These are phyloP conservation scores for Hydrophis major DNA, from an alignment of 2,797 vertebrate genomes.

Conservation along the genomic window DNA sequence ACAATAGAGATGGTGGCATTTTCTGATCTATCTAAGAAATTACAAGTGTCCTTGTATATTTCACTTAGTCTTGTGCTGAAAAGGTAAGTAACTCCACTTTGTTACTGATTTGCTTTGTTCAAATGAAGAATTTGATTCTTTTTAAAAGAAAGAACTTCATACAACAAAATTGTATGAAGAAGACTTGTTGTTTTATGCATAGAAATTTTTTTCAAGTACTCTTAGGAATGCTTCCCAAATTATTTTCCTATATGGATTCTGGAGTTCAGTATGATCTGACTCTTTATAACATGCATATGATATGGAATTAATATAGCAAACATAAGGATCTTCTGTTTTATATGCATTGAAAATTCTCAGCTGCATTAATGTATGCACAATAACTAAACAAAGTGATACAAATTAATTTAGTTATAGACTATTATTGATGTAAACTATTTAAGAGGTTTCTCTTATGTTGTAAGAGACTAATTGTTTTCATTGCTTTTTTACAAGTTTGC, in stretches of 20 bases:
- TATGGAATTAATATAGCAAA: background rate
- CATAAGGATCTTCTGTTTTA: background rate
- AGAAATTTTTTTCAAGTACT: background rate
- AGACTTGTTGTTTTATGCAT: background rate
- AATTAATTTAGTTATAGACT: background rate
- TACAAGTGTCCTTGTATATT: background rate
- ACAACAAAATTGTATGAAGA: background rate
- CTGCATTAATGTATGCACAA: background rate
- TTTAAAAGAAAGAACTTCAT: background rate
- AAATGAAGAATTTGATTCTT: background rate
- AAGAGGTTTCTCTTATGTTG: background rate
- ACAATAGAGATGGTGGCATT: background rate
- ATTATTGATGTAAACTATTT: background rate
- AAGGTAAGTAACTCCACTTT: background rate
- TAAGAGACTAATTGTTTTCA: background rate
- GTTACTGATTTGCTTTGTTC: background rate
- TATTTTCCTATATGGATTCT: background rate
- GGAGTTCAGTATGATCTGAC: background rate
- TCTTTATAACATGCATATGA: background rate
- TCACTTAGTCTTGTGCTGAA: background rate
- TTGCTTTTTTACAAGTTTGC: background rate
- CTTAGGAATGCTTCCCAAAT: background rate
- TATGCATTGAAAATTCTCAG: background rate
- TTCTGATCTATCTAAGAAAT: background rate
- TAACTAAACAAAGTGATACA: background rate